These are phyloP conservation scores for Polymixis lichenea DNA, from an alignment of 2,888 invertebrate genomes.

Conservation along the genomic window DNA sequence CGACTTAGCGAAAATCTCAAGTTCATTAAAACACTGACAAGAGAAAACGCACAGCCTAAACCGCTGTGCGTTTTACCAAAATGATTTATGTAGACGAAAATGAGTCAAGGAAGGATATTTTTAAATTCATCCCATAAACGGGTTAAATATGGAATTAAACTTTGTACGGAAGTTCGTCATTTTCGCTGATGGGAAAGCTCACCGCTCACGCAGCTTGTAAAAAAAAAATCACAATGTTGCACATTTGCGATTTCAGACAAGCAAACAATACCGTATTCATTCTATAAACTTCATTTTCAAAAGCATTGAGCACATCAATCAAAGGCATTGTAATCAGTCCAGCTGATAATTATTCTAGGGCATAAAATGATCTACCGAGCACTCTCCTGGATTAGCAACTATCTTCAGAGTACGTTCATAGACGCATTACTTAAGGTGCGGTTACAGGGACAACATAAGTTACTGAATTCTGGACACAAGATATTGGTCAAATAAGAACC, in stretches of 20 bases:
- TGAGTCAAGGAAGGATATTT: not conserved
- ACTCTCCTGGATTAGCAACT: constrained; percentile 18
- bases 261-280: too few species aligned
- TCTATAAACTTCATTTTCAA: too few species aligned
- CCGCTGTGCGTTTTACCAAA: too few species aligned
- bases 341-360: constrained; percentile 11
- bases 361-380: constrained; percentile 11
- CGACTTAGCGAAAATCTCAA: not conserved
- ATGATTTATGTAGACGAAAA: too few species aligned
- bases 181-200: not conserved
- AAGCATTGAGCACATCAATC: constrained; percentile 12
- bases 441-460: not conserved
- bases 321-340: constrained; percentile 28
- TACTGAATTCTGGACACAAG: not conserved
- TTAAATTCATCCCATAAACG: not conserved
- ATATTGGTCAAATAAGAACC: too few species aligned
- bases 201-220: not conserved
- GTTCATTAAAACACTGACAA: not conserved
- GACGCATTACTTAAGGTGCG: constrained; percentile 2
- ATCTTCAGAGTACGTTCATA: constrained; percentile 8
- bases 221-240: too few species aligned
- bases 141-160: too few species aligned
- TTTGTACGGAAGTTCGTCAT: not conserved
- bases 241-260: not conserved
- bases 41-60: not conserved